phyloP scores from a whole-genome alignment of 1,140 invertebrate species.

The Papilio polyxenes region DNA sequence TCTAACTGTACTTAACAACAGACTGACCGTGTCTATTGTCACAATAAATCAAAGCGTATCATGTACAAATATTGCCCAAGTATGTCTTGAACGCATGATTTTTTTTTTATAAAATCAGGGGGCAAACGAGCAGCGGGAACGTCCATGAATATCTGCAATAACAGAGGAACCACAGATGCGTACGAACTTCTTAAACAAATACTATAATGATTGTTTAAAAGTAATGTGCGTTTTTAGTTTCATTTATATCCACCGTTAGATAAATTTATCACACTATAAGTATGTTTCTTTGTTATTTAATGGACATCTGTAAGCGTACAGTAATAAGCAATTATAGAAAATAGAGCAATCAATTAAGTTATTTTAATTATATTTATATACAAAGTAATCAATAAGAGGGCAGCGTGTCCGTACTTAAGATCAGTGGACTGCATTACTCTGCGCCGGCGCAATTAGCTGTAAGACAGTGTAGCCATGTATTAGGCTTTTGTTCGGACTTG shows the following conservation, averaged over 20 bases:
- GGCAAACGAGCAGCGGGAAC: too few relatives aligned
- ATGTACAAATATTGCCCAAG: background rate
- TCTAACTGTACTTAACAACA: constrained; percentile 8
- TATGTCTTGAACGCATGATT: background rate
- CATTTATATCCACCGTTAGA: too few relatives aligned
- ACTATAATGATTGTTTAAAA: too few relatives aligned
- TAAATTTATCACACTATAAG: too few relatives aligned
- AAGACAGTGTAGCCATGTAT: constrained; percentile 8
- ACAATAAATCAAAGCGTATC: background rate
- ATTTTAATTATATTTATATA: constrained; percentile 31
- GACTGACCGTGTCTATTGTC: constrained; percentile 5
- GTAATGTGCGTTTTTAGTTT: too few relatives aligned
- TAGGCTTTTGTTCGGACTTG: background rate
- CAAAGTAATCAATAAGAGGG: constrained; percentile 31
- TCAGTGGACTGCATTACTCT: constrained; percentile 41
- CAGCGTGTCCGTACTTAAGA: constrained; percentile 40
- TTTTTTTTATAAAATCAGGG: too few relatives aligned
- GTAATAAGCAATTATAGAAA: constrained; percentile 17
- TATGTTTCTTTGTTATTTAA: background rate
- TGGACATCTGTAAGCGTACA: background rate
- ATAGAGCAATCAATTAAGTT: constrained; percentile 24
- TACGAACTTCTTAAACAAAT: too few relatives aligned
- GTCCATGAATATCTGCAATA: too few relatives aligned
- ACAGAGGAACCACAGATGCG: too few relatives aligned
- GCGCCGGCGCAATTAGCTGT: constrained; percentile 39